Percentiles rank a stretch among this genome's conserved stretches.
Evolutionary conservation across 1,140 invertebrate genomes (phyloP).

Genomic region (Zaprionus vittiger): DNA sequence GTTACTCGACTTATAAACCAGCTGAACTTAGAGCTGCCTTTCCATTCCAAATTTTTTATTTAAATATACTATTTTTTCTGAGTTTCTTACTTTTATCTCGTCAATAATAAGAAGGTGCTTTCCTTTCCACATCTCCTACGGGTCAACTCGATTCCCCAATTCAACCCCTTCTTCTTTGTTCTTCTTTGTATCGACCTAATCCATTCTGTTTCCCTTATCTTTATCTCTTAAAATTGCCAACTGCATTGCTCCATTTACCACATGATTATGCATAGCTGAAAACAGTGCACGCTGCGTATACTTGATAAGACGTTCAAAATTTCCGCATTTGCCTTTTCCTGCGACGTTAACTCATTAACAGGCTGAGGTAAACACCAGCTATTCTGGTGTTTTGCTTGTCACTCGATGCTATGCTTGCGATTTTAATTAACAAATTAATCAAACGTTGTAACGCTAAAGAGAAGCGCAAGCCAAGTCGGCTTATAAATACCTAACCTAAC

Average conservation of each 20-base stretch:
- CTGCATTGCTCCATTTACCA: slow-evolving; percentile 8
- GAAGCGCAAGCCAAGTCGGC: neutral
- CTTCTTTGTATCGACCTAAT: too few relatives aligned
- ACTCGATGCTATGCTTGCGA: slow-evolving; percentile 37
- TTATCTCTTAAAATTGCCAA: neutral
- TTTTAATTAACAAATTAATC: slow-evolving; percentile 82
- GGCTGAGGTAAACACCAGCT: slow-evolving; percentile 34
- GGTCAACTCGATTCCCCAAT: neutral
- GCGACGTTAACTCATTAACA: slow-evolving; percentile 47
- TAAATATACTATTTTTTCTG: slow-evolving; percentile 30
- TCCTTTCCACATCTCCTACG: neutral
- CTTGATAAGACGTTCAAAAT: neutral
- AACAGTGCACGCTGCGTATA: slow-evolving; percentile 16
- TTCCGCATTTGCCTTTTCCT: neutral
- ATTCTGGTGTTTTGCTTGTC: slow-evolving; percentile 21
- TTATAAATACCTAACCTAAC: neutral
- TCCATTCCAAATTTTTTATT: too few relatives aligned
- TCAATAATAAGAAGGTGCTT: too few relatives aligned
- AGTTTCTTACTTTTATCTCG: too few relatives aligned
- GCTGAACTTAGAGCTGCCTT: too few relatives aligned
- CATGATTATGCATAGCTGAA: neutral
- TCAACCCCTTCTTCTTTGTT: too few relatives aligned
- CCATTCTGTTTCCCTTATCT: too few relatives aligned
- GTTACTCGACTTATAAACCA: too few relatives aligned
- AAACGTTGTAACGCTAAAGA: slow-evolving; percentile 29